A percentile compares a stretch with the other conserved stretches of the same genome.
phyloP scores from a whole-genome alignment of 1,140 invertebrate genomes.

The Vanessa atalanta region DNA sequence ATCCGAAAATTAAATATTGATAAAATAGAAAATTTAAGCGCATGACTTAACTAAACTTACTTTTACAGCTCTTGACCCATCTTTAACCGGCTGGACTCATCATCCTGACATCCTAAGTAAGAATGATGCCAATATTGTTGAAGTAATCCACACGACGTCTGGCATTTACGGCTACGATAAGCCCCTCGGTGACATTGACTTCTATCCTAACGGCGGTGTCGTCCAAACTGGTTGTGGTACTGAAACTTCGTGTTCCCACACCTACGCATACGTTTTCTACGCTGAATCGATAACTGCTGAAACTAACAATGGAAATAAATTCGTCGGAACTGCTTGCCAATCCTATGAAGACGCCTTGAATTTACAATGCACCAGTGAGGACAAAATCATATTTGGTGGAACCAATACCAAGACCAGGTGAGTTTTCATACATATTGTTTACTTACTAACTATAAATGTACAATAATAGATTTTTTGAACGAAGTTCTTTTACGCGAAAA shows the following conservation, averaged over 20 bases:
- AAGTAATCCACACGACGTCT: slow-evolving; percentile 86
- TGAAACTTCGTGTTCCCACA: slow-evolving; percentile 55
- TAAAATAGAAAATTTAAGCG: neutral
- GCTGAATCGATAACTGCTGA: slow-evolving; percentile 60
- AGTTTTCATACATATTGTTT: slow-evolving; percentile 13
- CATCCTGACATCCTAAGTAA: slow-evolving; percentile 80
- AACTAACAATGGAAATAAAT: slow-evolving; percentile 40
- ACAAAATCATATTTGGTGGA: slow-evolving; percentile 58
- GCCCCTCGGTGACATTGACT: slow-evolving; percentile 85
- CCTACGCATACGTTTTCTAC: slow-evolving; percentile 58
- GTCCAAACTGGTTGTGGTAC: slow-evolving; percentile 52
- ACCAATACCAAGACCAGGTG: slow-evolving; percentile 49
- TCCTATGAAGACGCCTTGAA: slow-evolving; percentile 49
- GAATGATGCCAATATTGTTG: slow-evolving; percentile 84
- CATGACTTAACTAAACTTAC: neutral
- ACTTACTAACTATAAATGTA: too few relatives aligned
- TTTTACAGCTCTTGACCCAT: slow-evolving; percentile 81
- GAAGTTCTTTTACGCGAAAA: too few relatives aligned
- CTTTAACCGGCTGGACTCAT: slow-evolving; percentile 75
- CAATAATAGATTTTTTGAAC: too few relatives aligned
- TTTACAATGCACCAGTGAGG: slow-evolving; percentile 49
- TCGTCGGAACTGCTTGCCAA: slow-evolving; percentile 62
- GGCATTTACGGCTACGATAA: slow-evolving; percentile 80
- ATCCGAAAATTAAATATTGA: neutral
- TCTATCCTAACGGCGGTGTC: slow-evolving; percentile 85